phyloP scores from a whole-genome alignment of 2,113 vertebrate genomes.

The Glaucomys volans region DNA sequence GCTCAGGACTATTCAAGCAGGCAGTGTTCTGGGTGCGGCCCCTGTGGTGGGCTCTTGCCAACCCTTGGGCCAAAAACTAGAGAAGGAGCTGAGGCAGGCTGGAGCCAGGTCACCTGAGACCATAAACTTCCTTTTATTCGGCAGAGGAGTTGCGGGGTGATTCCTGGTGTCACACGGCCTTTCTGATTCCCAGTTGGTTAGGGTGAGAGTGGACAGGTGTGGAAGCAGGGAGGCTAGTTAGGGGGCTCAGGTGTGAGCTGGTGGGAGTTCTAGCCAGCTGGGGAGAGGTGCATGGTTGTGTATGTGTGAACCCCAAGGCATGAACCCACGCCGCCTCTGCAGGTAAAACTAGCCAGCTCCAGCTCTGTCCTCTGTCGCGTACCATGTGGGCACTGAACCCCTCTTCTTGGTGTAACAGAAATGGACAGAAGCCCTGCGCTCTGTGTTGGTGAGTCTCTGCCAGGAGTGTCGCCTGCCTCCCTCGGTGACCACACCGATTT shows the following conservation, averaged over 20 bases:
- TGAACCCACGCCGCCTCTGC: not conserved
- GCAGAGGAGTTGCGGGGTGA: not conserved
- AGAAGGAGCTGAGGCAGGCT: not conserved
- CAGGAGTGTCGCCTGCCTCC: no score
- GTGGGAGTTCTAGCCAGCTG: rapidly evolving
- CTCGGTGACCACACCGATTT: not conserved
- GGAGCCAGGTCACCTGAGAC: not conserved
- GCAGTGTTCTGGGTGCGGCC: not conserved
- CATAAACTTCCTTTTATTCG: not conserved
- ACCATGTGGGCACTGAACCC: not conserved
- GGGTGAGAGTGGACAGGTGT: not conserved
- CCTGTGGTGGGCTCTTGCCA: rapidly evolving
- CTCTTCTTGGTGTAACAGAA: not conserved
- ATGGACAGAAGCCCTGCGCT: no score
- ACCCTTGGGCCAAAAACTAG: not conserved
- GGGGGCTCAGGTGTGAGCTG: no score
- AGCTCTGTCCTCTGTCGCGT: not conserved
- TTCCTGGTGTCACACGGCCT: not conserved
- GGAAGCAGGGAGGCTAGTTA: not conserved
- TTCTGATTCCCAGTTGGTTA: not conserved
- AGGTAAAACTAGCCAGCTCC: not conserved
- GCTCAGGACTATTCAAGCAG: not conserved
- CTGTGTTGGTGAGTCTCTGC: not conserved
- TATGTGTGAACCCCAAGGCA: not conserved
- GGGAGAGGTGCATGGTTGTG: not conserved